Evolutionary conservation across 2,113 vertebrate genomes (phyloP), one percentile per base, ranked within the genome.

Genomic region (Varanus komodoensis): DNA sequence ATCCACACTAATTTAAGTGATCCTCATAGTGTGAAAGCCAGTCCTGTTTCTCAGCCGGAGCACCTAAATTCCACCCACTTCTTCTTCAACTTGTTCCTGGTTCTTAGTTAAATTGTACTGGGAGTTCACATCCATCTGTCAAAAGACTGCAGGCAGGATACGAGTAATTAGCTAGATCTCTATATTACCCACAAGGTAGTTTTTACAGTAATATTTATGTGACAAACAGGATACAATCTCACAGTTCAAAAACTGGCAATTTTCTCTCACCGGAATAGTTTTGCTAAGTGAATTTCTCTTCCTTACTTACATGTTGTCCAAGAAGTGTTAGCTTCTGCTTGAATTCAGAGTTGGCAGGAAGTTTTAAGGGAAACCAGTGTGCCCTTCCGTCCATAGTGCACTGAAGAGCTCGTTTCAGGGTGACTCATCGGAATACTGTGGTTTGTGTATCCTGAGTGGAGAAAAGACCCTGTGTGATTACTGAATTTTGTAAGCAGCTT

Each of bases 361-460:
- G 96, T 93, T 96, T 97, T 97, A 95, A 95, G 91, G 93, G 96
- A 97, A 97, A 97, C 95, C 95, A 96, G 87, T 77, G 75, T 97
- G 95, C 95, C 97, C 97, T 98, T 98, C 97, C 96, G 96, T 93
- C 89, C 93, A 92, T 93, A 83, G 0, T 97, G 96, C 96, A 96
- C 95, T 97, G 95, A 95, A 96, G 95, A 96, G 91, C 95, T 96
- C 82, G 96, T 32, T 97, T 95, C 14, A 0, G 92, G 85, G 93
- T 98, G 98, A 98, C 93, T 98, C 97, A 98, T 96, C 82, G 27
- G 96, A 97, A 97, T 97, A 96, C 95, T 98, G 97, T 97, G 98
- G 97, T 97, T 97, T 97, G 95, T 96, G 87, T 97, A 97, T 98
- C 97, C 97, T 97, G 97, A 96, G 94, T 91, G 87, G 92, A 96